phyloP scores from a whole-genome alignment of 2,113 vertebrate genomes.

The Copsychus sechellarum region DNA sequence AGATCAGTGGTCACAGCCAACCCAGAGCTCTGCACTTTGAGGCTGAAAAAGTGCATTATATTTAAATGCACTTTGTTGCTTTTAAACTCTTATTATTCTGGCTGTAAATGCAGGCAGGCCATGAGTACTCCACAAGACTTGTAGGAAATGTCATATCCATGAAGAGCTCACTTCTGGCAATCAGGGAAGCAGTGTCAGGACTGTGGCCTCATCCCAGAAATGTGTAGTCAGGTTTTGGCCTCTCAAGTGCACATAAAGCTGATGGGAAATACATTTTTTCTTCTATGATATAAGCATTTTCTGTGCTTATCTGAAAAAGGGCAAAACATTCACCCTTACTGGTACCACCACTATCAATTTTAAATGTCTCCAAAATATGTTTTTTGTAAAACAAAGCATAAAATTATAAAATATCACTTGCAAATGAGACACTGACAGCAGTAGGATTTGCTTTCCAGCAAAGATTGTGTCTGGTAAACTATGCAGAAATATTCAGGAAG shows the following conservation, averaged over 20 bases:
- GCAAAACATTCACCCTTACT: neutral
- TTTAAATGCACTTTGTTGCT: neutral
- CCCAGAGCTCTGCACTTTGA: neutral
- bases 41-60: neutral
- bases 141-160: neutral
- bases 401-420: neutral
- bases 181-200: neutral
- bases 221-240: neutral
- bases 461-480: neutral
- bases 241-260: neutral
- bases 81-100: neutral
- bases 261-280: neutral
- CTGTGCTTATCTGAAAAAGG: neutral
- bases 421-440: neutral
- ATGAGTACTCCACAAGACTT: fast-evolving
- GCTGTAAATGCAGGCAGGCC: neutral
- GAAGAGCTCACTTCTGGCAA: neutral
- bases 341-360: neutral
- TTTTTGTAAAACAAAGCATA: neutral
- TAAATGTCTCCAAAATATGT: neutral
- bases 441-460: neutral
- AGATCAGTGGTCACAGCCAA: neutral
- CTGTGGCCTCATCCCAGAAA: neutral
- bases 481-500: conserved; percentile 12
- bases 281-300: neutral